Evolutionary conservation across 2,888 invertebrate species (phyloP).

Genomic region (Andrena camellia): DNA sequence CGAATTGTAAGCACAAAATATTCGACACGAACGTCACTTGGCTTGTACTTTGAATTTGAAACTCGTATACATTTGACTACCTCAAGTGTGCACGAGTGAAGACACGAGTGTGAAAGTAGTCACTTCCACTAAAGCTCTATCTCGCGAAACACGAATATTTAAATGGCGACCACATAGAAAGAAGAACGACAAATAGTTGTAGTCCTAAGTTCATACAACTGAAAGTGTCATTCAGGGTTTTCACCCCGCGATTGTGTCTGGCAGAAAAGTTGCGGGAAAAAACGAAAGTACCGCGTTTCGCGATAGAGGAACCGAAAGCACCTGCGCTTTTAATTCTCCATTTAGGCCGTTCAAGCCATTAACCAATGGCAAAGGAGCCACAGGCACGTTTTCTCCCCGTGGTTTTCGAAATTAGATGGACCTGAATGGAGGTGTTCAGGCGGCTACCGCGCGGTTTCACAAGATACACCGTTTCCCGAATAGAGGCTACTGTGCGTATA

Average conservation of each 20-base stretch:
- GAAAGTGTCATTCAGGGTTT: background rate
- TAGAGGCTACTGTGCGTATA: conserved; percentile 31
- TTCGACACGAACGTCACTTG: too few relatives aligned
- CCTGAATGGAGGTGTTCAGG: conserved; percentile 40
- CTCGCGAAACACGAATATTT: too few relatives aligned
- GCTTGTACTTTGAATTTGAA: too few relatives aligned
- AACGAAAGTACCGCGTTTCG: background rate
- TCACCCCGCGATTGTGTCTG: background rate
- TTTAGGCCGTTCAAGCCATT: conserved; percentile 33
- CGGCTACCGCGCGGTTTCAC: conserved; percentile 33
- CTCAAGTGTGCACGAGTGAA: too few relatives aligned
- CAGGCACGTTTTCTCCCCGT: conserved; percentile 23
- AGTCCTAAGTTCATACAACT: background rate
- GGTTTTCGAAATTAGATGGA: conserved; percentile 50
- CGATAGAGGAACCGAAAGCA: conserved; percentile 14
- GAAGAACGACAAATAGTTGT: background rate
- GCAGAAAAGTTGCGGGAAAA: background rate
- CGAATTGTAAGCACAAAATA: too few relatives aligned
- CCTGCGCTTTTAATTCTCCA: conserved; percentile 28
- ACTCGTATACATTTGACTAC: too few relatives aligned
- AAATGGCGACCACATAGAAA: background rate
- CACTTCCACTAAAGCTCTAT: too few relatives aligned
- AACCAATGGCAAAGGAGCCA: conserved; percentile 38
- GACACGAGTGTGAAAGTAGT: too few relatives aligned
- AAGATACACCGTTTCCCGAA: conserved; percentile 32